Percentiles rank a stretch among this genome's conserved stretches.
Conservation (phyloP, 2,797 vertebrate species). For the Schizopygopsis pylzovi region DNA sequence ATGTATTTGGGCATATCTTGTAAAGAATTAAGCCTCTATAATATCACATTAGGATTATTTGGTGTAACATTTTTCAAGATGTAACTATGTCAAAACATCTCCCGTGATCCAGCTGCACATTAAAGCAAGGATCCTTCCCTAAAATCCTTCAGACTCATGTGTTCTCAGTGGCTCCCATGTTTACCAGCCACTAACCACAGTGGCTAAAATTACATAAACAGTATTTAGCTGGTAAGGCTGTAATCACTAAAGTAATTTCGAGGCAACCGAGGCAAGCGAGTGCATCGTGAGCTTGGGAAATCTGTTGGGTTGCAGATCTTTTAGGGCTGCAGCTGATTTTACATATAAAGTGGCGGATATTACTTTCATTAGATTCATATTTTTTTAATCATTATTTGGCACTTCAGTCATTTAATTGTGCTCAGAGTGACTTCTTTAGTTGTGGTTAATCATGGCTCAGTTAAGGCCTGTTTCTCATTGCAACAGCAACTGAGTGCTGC, state of each 20-base stretch:
- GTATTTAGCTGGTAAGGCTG: slow-evolving; percentile 28
- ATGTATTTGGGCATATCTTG: slow-evolving; percentile 72
- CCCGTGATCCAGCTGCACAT: slow-evolving; percentile 18
- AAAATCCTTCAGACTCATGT: not conserved
- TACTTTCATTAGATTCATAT: slow-evolving; percentile 11
- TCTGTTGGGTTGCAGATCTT: not conserved
- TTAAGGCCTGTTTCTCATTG: slow-evolving; percentile 35
- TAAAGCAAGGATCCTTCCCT: not conserved
- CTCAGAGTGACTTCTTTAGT: slow-evolving; percentile 23
- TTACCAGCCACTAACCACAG: slow-evolving; percentile 3
- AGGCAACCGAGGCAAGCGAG: not conserved
- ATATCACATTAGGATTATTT: slow-evolving; percentile 68
- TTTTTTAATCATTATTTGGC: slow-evolving; percentile 18
- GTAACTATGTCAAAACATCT: slow-evolving; percentile 61
- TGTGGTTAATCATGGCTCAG: slow-evolving; percentile 42
- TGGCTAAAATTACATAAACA: slow-evolving; percentile 21
- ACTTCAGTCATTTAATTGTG: slow-evolving; percentile 38
- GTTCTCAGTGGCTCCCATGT: not conserved
- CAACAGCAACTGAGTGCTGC: slow-evolving; percentile 27
- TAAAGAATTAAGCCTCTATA: slow-evolving; percentile 67
- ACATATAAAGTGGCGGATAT: slow-evolving; percentile 19
- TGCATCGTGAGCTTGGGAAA: slow-evolving; percentile 3
- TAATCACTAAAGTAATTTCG: slow-evolving; percentile 28
- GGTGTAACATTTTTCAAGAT: slow-evolving; percentile 60
- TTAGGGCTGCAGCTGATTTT: slow-evolving; percentile 2